Evolutionary conservation across 2,113 vertebrate genomes (phyloP).

Genomic region (Aphyosemion australe): DNA sequence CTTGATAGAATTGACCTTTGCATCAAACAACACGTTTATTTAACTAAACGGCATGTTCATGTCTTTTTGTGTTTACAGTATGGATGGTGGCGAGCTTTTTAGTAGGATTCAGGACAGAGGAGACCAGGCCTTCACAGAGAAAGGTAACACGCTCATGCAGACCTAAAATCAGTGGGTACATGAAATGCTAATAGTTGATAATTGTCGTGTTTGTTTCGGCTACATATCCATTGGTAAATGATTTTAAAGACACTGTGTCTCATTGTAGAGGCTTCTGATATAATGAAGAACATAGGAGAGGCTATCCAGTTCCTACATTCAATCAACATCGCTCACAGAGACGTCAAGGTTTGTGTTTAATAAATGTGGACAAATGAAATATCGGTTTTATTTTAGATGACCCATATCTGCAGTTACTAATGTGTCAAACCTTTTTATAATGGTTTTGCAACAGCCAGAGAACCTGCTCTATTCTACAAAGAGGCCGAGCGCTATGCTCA

Average conservation of each 20-base stretch:
- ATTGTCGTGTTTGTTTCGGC: not conserved
- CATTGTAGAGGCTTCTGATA: slow-evolving; percentile 91
- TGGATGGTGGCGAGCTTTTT: slow-evolving; percentile 97
- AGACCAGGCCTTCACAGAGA: slow-evolving; percentile 97
- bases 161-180: not conserved
- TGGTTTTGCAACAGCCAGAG: slow-evolving; percentile 83
- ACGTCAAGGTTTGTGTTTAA: slow-evolving; percentile 88
- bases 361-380: not conserved
- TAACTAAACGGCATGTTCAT: too few species aligned
- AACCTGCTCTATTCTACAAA: slow-evolving; percentile 95
- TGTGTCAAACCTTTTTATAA: not conserved
- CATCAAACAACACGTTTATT: not conserved
- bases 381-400: not conserved
- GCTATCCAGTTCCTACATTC: slow-evolving; percentile 94
- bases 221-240: too few species aligned
- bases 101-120: slow-evolving; percentile 96
- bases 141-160: slow-evolving; percentile 77
- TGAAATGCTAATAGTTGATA: too few species aligned
- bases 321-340: slow-evolving; percentile 95
- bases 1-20: not conserved
- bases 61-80: slow-evolving; percentile 69
- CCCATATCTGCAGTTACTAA: not conserved
- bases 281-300: slow-evolving; percentile 97
- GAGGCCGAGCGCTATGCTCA: slow-evolving; percentile 87
- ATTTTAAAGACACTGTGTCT: slow-evolving; percentile 8